These are phyloP conservation scores for Labrus mixtus DNA, from an alignment of 2,113 vertebrate genomes.

Conservation along the genomic window DNA sequence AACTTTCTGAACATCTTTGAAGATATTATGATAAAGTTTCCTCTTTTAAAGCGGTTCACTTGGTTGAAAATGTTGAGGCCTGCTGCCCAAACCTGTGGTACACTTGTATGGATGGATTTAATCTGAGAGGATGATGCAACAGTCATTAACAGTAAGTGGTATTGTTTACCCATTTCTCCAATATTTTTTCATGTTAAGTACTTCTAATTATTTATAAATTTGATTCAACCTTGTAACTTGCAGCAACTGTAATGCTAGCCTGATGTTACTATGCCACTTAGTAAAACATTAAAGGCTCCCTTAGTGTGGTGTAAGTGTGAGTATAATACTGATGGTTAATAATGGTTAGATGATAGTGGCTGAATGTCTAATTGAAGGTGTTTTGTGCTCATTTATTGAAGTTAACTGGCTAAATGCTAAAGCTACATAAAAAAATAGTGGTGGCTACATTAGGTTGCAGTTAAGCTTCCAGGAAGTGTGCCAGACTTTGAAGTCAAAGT, in stretches of 20 bases:
- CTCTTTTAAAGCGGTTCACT: no score
- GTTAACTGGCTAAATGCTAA: no score
- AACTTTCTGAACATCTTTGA: not conserved
- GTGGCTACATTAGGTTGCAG: no score
- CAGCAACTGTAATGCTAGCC: not conserved
- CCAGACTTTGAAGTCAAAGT: no score
- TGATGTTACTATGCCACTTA: not conserved
- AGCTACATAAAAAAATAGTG: no score
- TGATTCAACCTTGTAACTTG: not conserved
- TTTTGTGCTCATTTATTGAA: not conserved
- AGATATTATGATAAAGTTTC: not conserved
- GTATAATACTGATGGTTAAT: not conserved
- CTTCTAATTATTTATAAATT: not conserved
- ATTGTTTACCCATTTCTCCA: not conserved
- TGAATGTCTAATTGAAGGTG: not conserved
- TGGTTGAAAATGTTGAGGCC: not conserved
- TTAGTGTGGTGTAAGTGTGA: not conserved
- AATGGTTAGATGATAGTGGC: not conserved
- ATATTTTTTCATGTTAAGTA: not conserved
- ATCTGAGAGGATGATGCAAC: not conserved
- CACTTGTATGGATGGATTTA: not conserved
- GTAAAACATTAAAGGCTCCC: not conserved
- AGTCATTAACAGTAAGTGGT: not conserved
- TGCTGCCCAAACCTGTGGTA: not conserved
- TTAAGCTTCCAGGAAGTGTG: no score